Percentiles rank a stretch among this genome's conserved stretches.
Evolutionary conservation across 2,797 vertebrate species (phyloP).

Genomic region (Hoplostethus atlanticus): DNA sequence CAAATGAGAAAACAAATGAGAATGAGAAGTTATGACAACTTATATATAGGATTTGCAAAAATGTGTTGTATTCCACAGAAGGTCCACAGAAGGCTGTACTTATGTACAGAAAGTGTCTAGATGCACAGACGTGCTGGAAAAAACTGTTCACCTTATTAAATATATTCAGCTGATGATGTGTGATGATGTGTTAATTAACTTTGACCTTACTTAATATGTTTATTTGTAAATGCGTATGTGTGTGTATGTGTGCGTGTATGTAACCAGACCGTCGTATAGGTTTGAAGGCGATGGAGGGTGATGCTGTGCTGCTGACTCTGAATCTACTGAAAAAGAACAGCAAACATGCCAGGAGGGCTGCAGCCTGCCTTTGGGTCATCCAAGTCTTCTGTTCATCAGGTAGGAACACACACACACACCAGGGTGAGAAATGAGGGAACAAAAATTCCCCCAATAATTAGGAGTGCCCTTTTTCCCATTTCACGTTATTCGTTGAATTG

Average conservation of each 20-base stretch:
- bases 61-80: no score
- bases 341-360: conserved; percentile 77
- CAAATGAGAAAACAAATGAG: no score
- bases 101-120: no score
- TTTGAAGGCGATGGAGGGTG: conserved; percentile 88
- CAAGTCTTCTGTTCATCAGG: conserved; percentile 88
- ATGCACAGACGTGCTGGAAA: no score
- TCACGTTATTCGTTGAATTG: no score
- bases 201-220: background rate
- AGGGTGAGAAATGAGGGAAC: no score
- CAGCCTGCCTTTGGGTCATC: conserved; percentile 90
- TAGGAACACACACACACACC: conserved; percentile 60
- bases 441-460: no score
- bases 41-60: no score
- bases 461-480: no score
- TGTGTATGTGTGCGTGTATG: conserved; percentile 9
- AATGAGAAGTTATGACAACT: no score
- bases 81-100: no score
- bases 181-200: background rate
- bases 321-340: conserved; percentile 86
- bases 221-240: background rate
- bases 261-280: conserved; percentile 89
- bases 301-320: conserved; percentile 87
- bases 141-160: no score
- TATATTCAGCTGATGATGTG: background rate